Evolutionary conservation across 2,888 invertebrate genomes (phyloP).

Genomic region (Pimpla rufipes): DNA sequence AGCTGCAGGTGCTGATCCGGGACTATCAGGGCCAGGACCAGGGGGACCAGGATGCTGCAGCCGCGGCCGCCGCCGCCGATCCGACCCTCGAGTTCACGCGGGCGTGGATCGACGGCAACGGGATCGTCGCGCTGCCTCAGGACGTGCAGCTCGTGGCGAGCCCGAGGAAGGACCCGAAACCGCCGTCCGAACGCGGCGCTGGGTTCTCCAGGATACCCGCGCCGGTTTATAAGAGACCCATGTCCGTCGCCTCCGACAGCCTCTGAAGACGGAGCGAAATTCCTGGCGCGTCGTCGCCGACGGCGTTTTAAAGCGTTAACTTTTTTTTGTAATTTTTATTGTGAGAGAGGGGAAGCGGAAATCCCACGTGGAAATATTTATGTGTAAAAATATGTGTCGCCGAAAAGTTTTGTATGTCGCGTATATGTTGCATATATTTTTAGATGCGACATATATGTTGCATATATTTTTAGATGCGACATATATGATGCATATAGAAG

Average conservation of each 20-base stretch:
- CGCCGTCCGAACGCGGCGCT: slow-evolving; percentile 82
- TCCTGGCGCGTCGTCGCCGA: no score
- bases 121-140: slow-evolving; percentile 86
- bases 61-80: slow-evolving; percentile 84
- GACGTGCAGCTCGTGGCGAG: slow-evolving; percentile 83
- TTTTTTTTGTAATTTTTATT: no score
- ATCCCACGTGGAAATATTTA: no score
- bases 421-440: no score
- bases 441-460: no score
- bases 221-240: slow-evolving; percentile 84
- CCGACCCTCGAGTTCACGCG: slow-evolving; percentile 90
- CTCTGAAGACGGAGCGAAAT: slow-evolving; percentile 77
- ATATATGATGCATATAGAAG: no score
- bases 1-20: slow-evolving; percentile 90
- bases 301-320: no score
- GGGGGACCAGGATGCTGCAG: slow-evolving; percentile 70
- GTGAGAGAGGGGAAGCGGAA: no score
- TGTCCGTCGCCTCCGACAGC: slow-evolving; percentile 82
- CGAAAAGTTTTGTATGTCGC: no score
- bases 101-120: slow-evolving; percentile 91
- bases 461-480: no score
- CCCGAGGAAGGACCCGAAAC: slow-evolving; percentile 87
- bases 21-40: slow-evolving; percentile 85
- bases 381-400: no score
- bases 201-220: slow-evolving; percentile 87